Base-by-base conservation (phyloP, 2,797 vertebrate species). In the Diplodus puntazzo region DNA sequence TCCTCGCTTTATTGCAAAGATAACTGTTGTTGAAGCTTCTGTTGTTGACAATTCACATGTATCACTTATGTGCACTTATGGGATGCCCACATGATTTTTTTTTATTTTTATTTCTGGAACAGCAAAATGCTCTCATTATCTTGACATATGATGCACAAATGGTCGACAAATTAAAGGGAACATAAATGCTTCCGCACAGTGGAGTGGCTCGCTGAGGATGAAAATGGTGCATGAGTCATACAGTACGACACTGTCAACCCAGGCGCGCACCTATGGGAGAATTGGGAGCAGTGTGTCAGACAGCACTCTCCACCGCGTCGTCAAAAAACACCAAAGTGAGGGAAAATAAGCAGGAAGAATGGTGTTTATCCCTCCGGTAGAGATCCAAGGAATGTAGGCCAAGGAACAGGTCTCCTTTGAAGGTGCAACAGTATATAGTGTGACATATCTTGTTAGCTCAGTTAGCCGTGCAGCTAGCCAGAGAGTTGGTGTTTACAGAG, bases 91-190 rank as follows among this genome's bases (percentile, higher is more conserved):
- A 73, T 60, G 53, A 46, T 25, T 45, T 21, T 45, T 0, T 71
- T 48, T 25, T 3, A 4, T 30, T 25, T 25, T 25, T 25, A 25
- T 74, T 85, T n/a, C 34, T 70, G 52, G 5, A 59, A 30, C 55
- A 45, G 13, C 23, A 62, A 54, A 57, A 59, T 54, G 46, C 55
- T 60, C 62, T 71, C 45, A 53, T 65, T 69, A 23, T 30, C 23
- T 27, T 11, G 18, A n/a, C 49, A 65, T 65, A 16, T 57, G 66
- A 53, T 39, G 45, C 58, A 27, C 13, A 60, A 50, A 63, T 46
- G 43, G 50, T 11, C 42, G 50, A 69, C 16, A 70, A 21, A 72
- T 66, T 27, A 30, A 65, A 75, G 20, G 55, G 34, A 74, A 71
- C 54, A 52, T 27, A 70, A 39, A 65, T 60, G 39, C n/a, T 8